phyloP scores from a whole-genome alignment of 2,888 invertebrate genomes.

The Germaria angustata region DNA sequence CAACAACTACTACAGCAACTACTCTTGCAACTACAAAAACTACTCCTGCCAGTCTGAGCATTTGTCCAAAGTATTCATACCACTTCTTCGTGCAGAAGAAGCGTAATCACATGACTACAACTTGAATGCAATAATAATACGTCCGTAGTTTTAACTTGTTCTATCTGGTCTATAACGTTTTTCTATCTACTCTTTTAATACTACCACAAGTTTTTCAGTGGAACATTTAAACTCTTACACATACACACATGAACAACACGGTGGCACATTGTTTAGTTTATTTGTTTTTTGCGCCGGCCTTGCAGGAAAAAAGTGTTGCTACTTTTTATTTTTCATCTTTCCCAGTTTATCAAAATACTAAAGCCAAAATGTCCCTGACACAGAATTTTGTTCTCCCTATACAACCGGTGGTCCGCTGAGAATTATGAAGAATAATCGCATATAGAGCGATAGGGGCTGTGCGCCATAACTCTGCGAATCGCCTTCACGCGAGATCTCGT shows the following conservation, averaged over 20 bases:
- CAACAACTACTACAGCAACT: slow-evolving; percentile 21
- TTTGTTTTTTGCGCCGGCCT: no score
- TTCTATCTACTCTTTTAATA: background rate
- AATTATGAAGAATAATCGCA: no score
- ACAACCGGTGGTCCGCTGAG: no score
- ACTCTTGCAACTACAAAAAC: slow-evolving; percentile 14
- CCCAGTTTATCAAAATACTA: no score
- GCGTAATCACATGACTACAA: slow-evolving; percentile 16
- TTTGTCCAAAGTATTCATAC: slow-evolving; percentile 38
- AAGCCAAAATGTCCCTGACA: no score
- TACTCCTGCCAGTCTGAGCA: slow-evolving; percentile 8
- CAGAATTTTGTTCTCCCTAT: no score
- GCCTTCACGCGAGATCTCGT: no score
- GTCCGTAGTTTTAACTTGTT: background rate
- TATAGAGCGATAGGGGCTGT: no score
- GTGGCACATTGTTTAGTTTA: slow-evolving; percentile 5
- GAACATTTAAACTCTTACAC: background rate
- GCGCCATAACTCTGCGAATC: no score
- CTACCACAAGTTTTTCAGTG: slow-evolving; percentile 23
- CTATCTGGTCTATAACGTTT: slow-evolving; percentile 9
- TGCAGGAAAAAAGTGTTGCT: no score
- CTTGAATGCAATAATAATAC: slow-evolving; percentile 23
- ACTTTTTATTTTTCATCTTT: no score
- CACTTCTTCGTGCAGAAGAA: slow-evolving; percentile 1
- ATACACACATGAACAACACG: background rate